Evolutionary conservation across 2,888 invertebrate genomes (phyloP).

Genomic region (Drosophila atroscutellata): DNA sequence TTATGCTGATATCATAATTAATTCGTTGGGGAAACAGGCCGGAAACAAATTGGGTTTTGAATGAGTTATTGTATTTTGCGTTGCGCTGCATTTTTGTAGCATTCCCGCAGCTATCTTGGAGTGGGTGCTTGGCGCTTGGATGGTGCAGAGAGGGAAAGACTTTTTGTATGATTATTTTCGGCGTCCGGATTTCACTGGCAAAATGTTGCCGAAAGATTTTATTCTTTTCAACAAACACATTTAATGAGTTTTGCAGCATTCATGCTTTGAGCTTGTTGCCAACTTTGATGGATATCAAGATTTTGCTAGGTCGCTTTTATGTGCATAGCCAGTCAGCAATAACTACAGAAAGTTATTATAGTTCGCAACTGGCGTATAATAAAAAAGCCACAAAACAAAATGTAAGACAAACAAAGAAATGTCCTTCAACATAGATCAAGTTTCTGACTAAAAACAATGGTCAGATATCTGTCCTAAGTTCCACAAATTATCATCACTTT

Average conservation of each 20-base stretch:
- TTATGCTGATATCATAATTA: constrained; percentile 81
- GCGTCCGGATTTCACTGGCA: neutral
- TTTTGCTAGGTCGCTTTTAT: constrained; percentile 13
- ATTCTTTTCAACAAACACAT: constrained; percentile 21
- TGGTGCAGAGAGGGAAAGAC: neutral
- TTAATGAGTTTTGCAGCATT: constrained; percentile 48
- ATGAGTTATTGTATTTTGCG: constrained; percentile 79
- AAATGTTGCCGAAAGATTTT: constrained; percentile 14
- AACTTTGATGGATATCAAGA: constrained; percentile 31
- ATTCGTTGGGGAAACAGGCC: constrained; percentile 79
- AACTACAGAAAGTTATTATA: constrained; percentile 41
- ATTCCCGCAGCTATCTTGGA: neutral
- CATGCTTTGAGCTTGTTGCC: constrained; percentile 25
- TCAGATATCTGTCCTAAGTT: constrained; percentile 21
- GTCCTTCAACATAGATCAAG: constrained; percentile 54
- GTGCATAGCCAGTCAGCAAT: constrained; percentile 29
- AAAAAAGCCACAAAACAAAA: constrained; percentile 55
- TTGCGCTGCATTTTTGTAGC: constrained; percentile 65
- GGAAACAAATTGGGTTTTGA: constrained; percentile 79
- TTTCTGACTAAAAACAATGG: constrained; percentile 42
- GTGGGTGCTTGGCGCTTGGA: neutral
- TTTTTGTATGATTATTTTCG: neutral
- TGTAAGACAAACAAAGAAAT: constrained; percentile 33
- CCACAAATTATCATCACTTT: constrained; percentile 72
- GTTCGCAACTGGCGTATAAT: constrained; percentile 49